phyloP scores from a whole-genome alignment of 2,888 invertebrate genomes.

The Temnothorax rugatulus region DNA sequence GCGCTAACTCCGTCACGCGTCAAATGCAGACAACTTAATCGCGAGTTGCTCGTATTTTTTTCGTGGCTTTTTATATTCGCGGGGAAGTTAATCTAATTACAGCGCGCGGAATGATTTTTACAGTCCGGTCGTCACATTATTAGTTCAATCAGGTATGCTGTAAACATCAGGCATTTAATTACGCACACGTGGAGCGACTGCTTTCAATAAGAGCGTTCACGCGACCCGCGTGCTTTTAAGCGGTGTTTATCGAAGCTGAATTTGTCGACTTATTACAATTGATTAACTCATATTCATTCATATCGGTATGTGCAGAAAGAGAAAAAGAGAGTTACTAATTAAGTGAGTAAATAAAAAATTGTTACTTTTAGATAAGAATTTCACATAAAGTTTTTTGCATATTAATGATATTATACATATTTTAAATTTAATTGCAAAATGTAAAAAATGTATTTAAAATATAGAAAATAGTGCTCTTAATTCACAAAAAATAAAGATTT shows the following conservation, averaged over 20 bases:
- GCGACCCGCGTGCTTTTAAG: neutral
- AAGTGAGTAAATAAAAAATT: neutral
- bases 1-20: constrained; percentile 4
- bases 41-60: neutral
- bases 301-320: neutral
- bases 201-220: neutral
- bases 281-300: neutral
- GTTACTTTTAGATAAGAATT: neutral
- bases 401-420: neutral
- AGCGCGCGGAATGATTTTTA: constrained; percentile 60
- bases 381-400: neutral
- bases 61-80: constrained; percentile 14
- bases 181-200: constrained; percentile 23
- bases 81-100: constrained; percentile 68
- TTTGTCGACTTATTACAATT: neutral
- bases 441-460: neutral
- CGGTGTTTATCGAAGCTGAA: neutral
- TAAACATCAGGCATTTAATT: constrained; percentile 61
- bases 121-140: constrained; percentile 48
- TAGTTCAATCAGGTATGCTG: constrained; percentile 58
- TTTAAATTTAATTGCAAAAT: neutral
- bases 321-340: neutral
- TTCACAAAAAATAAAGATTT: neutral
- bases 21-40: constrained; percentile 43
- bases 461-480: neutral